A percentile compares a stretch with the other conserved stretches of the same genome.
These are phyloP conservation scores for Heloderma charlesbogerti DNA, from an alignment of 2,113 vertebrate genomes.

Conservation along the genomic window DNA sequence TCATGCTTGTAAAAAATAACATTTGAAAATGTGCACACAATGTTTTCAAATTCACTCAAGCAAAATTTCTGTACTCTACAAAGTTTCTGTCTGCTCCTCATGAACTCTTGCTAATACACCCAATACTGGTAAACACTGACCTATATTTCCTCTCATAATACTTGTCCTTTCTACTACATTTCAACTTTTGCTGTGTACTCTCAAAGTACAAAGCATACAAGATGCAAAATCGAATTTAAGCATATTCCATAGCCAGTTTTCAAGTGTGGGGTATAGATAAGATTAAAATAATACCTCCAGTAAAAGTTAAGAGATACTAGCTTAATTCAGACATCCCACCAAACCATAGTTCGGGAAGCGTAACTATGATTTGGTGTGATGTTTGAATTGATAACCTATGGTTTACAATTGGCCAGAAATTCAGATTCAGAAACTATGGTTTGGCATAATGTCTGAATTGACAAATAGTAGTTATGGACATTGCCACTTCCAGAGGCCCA, in stretches of 20 bases:
- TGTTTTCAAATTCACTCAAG: not conserved
- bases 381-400: not conserved
- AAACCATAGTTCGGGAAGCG: not conserved
- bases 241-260: constrained; percentile 10
- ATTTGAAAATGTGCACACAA: not conserved
- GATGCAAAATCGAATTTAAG: too few relatives aligned
- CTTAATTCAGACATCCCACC: not conserved
- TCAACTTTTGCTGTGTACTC: too few relatives aligned
- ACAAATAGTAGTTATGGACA: too few relatives aligned
- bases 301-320: not conserved
- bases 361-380: not conserved
- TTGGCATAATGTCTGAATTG: too few relatives aligned
- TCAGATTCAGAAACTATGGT: not conserved
- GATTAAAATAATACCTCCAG: not conserved
- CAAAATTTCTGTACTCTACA: not conserved
- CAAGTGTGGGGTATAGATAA: not conserved
- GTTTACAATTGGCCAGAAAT: not conserved
- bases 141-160: not conserved
- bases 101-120: not conserved
- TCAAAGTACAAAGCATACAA: too few relatives aligned
- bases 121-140: not conserved
- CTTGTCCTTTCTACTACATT: not conserved
- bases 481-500: too few relatives aligned
- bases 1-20: not conserved
- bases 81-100: not conserved